Conservation (phyloP, 1,140 invertebrate genomes). For the Drosophila tristis region DNA sequence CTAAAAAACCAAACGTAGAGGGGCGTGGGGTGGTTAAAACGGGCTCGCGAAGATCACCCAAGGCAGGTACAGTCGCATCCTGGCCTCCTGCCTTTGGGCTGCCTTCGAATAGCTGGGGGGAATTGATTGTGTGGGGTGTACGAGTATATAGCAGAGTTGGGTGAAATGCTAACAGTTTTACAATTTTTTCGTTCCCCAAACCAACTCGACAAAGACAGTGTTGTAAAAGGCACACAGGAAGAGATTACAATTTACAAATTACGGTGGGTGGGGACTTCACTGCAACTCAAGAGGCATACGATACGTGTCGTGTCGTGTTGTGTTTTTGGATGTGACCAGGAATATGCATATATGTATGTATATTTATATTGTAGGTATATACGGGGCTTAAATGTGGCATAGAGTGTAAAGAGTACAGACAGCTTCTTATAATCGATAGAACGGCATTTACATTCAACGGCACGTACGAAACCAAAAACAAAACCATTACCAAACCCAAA, state of each 20-base stretch:
- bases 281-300: slow-evolving; percentile 51
- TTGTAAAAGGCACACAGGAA: slow-evolving; percentile 37
- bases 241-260: slow-evolving; percentile 49
- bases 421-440: slow-evolving; percentile 49
- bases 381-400: slow-evolving; percentile 22
- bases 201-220: slow-evolving; percentile 32
- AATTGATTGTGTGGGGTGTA: no score
- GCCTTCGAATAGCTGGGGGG: no score
- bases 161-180: no score
- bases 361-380: not conserved
- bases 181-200: not conserved
- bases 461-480: slow-evolving; percentile 51
- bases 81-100: no score
- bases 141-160: no score
- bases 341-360: slow-evolving; percentile 36
- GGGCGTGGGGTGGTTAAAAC: not conserved
- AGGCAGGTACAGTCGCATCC: slow-evolving; percentile 5
- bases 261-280: slow-evolving; percentile 43
- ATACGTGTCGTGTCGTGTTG: slow-evolving; percentile 20
- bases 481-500: slow-evolving; percentile 42
- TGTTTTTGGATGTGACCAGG: slow-evolving; percentile 48
- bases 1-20: slow-evolving; percentile 42
- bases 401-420: slow-evolving; percentile 49
- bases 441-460: slow-evolving; percentile 53
- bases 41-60: not conserved